Base-by-base conservation (phyloP, 23 tunicate species). In the Phallusia fumigata region DNA sequence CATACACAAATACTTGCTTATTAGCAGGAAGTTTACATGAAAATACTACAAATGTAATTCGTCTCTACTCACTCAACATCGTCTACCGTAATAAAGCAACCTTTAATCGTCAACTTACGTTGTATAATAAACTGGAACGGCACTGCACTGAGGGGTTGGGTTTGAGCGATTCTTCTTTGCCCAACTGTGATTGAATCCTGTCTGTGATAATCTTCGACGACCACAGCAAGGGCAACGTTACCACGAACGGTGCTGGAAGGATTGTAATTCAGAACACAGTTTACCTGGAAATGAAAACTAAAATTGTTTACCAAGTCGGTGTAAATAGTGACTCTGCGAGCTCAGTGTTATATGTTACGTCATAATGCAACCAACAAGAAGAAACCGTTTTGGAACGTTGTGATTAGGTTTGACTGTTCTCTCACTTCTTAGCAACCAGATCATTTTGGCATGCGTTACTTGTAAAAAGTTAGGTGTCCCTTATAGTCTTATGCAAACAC, bases 131-230 rank as follows among this genome's bases (percentile, higher is more conserved):
- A 84, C 52, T 84, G 88, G 18, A 77, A 45, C 32, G 88, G 82
- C 0, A 84, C 88, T 1, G 82, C 26, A 64, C 88, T 84, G 10
- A 84, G 82, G 24, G 88, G 52, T 10, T 78, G 82, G 21, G 33
- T 21, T 36, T 28, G 36, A 12, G 6, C 40, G 74, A 84, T 76
- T 3, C 35, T 33, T 35, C 32, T 64, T 36, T 77, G 33, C 31
- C 88, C 88, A 73, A 84, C 77, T 53, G 88, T 84, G 30, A 84
- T 84, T 32, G 45, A 78, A 75, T 52, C 47, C 19, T 18, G 79
- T 30, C 45, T 77, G 36, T 58, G 88, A 52, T 75, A 35, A 84
- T 84, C 88, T 78, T 84, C 88, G 5, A 78, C 88, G 40, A 84
- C 64, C 31, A 84, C n/a, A 0, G 88, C 76, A 18, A 84, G 33